A percentile compares a stretch with the other conserved stretches of the same genome.
phyloP scores from a whole-genome alignment of 2,888 invertebrate species.

The Pammene aurita region DNA sequence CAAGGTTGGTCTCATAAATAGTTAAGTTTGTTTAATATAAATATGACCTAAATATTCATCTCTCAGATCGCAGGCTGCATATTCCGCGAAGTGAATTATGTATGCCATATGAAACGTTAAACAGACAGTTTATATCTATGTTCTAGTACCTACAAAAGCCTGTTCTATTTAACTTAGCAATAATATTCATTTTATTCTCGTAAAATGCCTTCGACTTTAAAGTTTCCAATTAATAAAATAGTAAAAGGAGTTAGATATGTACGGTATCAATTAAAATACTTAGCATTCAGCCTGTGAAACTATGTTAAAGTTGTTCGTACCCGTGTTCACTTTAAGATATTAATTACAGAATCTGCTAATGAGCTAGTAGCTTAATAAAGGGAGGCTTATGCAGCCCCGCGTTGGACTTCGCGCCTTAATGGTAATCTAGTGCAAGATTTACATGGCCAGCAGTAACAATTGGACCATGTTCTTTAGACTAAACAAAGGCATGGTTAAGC shows the following conservation, averaged over 20 bases:
- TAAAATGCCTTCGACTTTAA: too few relatives aligned
- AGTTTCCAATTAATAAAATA: background rate
- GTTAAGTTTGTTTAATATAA: too few relatives aligned
- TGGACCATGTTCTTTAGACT: conserved; percentile 64
- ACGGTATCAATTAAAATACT: conserved; percentile 18
- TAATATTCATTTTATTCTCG: too few relatives aligned
- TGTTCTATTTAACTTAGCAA: too few relatives aligned
- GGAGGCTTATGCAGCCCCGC: conserved; percentile 11
- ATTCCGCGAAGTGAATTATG: too few relatives aligned
- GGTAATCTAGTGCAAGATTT: conserved; percentile 67
- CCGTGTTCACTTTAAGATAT: conserved; percentile 8
- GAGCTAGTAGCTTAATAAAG: conserved; percentile 12
- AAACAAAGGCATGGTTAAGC: conserved; percentile 66
- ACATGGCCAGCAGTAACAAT: conserved; percentile 65
- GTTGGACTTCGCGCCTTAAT: conserved; percentile 49
- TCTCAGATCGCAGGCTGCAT: too few relatives aligned
- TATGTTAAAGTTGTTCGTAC: background rate
- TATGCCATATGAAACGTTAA: too few relatives aligned
- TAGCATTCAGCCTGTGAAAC: background rate
- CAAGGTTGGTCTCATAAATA: too few relatives aligned
- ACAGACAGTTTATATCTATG: too few relatives aligned
- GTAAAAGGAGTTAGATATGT: background rate
- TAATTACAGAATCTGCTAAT: conserved; percentile 30
- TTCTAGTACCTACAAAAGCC: too few relatives aligned
- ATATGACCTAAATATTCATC: too few relatives aligned